These are phyloP conservation scores for Regulus satrapa DNA, from an alignment of 2,113 vertebrate genomes.

Conservation along the genomic window DNA sequence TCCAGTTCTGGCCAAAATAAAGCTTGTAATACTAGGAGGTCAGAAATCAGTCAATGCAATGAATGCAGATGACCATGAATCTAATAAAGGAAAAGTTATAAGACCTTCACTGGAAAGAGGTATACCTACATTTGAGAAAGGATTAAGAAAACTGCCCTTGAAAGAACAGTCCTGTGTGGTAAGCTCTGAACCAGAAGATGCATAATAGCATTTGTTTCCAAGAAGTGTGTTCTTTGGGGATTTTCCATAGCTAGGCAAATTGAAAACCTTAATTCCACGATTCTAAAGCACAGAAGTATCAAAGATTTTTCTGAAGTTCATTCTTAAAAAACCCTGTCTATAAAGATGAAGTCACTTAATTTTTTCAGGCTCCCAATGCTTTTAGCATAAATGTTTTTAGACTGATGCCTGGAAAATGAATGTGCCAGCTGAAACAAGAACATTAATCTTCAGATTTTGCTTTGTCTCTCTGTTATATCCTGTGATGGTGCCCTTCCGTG, in stretches of 20 bases:
- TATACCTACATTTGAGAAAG: background rate
- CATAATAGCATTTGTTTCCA: background rate
- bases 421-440: conserved; percentile 10
- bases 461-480: background rate
- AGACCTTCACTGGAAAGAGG: background rate
- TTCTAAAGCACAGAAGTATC: background rate
- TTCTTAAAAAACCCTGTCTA: background rate
- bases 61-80: background rate
- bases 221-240: background rate
- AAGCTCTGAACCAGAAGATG: background rate
- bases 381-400: conserved; percentile 19
- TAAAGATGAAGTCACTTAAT: conserved; percentile 24
- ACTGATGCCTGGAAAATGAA: background rate
- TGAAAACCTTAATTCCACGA: background rate
- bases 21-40: background rate
- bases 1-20: background rate
- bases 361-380: background rate
- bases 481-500: background rate
- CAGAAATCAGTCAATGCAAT: background rate
- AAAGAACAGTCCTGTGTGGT: background rate
- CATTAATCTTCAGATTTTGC: background rate
- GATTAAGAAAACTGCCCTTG: background rate
- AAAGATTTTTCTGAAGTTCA: background rate
- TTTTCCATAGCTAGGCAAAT: conserved; percentile 19
- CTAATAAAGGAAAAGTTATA: background rate